Evolutionary conservation across 1,140 invertebrate species (phyloP).

Genomic region (Aricia agestis): DNA sequence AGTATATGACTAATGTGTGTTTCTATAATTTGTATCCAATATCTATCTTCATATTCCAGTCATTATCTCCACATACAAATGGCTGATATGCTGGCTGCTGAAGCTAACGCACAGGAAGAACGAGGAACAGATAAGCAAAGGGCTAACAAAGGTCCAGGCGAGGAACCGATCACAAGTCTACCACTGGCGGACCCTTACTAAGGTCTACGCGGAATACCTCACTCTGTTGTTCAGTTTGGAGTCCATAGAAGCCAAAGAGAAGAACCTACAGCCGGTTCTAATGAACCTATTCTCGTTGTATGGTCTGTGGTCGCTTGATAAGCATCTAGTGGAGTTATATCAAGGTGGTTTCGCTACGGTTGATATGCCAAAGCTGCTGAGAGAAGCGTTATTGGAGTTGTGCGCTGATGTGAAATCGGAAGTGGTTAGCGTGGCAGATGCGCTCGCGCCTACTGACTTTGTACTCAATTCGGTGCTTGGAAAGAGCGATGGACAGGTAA

Average conservation of each 20-base stretch:
- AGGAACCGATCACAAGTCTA: slow-evolving; percentile 91
- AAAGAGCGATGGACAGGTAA: slow-evolving; percentile 87
- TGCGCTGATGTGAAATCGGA: slow-evolving; percentile 86
- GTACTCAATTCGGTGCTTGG: slow-evolving; percentile 91
- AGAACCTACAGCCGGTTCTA: slow-evolving; percentile 77
- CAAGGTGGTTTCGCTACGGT: slow-evolving; percentile 76
- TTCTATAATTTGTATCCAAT: no score
- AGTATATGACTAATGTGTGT: no score
- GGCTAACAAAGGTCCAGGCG: slow-evolving; percentile 83
- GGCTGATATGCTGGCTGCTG: slow-evolving; percentile 89
- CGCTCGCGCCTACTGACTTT: slow-evolving; percentile 91
- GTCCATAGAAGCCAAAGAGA: slow-evolving; percentile 74
- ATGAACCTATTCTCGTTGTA: slow-evolving; percentile 83
- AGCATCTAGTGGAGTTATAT: slow-evolving; percentile 85
- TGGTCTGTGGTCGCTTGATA: slow-evolving; percentile 83
- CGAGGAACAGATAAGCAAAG: slow-evolving; percentile 73
- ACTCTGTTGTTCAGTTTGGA: slow-evolving; percentile 78
- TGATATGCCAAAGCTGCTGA: slow-evolving; percentile 72
- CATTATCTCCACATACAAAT: slow-evolving; percentile 85
- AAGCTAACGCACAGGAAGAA: slow-evolving; percentile 82
- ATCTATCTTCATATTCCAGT: slow-evolving; percentile 75
- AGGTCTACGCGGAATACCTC: slow-evolving; percentile 85
- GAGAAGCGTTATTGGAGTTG: slow-evolving; percentile 80
- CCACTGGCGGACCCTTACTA: slow-evolving; percentile 83
- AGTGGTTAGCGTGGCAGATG: slow-evolving; percentile 87